These are phyloP conservation scores for Batillaria attramentaria DNA, from an alignment of 1,140 invertebrate species.

Conservation along the genomic window DNA sequence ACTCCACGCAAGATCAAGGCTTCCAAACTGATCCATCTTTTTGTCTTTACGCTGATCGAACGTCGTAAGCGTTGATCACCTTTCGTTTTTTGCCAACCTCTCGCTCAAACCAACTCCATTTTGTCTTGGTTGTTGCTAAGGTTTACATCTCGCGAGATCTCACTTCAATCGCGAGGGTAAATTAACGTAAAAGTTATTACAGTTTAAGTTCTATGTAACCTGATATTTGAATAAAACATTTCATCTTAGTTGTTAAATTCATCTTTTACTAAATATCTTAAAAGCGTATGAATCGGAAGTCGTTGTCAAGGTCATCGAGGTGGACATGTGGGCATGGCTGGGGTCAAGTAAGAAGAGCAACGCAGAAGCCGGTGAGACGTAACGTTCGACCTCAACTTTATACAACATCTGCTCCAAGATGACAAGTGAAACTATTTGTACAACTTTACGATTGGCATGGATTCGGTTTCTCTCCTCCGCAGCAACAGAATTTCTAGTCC, in stretches of 20 bases:
- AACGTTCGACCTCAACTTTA: no score
- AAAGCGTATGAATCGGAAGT: not conserved
- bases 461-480: not conserved
- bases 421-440: no score
- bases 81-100: not conserved
- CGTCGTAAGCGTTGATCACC: not conserved
- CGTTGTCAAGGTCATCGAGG: not conserved
- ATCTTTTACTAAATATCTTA: not conserved
- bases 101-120: conserved; percentile 29
- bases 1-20: conserved; percentile 58
- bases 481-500: no score
- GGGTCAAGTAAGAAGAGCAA: no score
- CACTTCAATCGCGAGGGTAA: conserved; percentile 29
- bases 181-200: not conserved
- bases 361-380: no score
- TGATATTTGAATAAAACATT: not conserved
- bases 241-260: not conserved
- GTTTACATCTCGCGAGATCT: conserved; percentile 29
- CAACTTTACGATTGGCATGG: not conserved
- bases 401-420: no score
- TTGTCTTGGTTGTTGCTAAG: conserved; percentile 38
- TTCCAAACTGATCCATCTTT: conserved; percentile 58
- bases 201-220: not conserved
- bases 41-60: not conserved
- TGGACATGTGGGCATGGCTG: no score